These are phyloP conservation scores for Pyrrhura leucotis DNA, from an alignment of 2,797 vertebrate species.

Conservation along the genomic window DNA sequence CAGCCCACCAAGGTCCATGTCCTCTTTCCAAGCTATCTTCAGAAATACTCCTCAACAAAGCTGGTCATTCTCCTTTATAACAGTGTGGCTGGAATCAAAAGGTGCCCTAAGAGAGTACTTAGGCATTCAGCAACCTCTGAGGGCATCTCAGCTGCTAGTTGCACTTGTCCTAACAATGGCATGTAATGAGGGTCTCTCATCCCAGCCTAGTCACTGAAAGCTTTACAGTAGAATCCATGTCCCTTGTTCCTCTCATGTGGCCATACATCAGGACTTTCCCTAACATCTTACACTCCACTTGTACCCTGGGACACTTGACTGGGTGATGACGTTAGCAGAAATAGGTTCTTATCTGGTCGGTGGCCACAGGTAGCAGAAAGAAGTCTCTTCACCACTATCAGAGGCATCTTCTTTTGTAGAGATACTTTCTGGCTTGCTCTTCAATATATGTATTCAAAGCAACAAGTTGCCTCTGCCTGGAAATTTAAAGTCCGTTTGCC, in stretches of 20 bases:
- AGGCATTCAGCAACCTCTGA: not conserved
- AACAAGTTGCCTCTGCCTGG: not conserved
- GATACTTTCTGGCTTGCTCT: not conserved
- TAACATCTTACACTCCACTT: not conserved
- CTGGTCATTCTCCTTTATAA: not conserved
- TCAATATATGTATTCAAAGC: not conserved
- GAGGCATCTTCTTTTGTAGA: not conserved
- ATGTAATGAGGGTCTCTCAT: not conserved
- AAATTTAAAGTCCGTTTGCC: not conserved
- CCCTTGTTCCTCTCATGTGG: not conserved
- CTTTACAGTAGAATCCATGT: not conserved
- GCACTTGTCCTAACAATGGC: fast-evolving
- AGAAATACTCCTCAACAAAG: not conserved
- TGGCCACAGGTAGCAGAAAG: not conserved
- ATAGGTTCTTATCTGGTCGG: not conserved
- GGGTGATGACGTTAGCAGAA: not conserved
- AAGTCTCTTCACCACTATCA: not conserved
- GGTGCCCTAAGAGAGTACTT: not conserved
- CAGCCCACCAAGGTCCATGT: not conserved
- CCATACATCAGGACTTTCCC: not conserved
- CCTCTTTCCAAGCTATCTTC: not conserved
- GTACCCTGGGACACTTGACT: not conserved
- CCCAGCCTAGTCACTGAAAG: not conserved
- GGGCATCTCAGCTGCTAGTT: not conserved
- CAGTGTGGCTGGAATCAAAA: fast-evolving